These are phyloP conservation scores for Cryptomyrus ogoouensis DNA, from an alignment of 2,113 vertebrate genomes.

Conservation along the genomic window DNA sequence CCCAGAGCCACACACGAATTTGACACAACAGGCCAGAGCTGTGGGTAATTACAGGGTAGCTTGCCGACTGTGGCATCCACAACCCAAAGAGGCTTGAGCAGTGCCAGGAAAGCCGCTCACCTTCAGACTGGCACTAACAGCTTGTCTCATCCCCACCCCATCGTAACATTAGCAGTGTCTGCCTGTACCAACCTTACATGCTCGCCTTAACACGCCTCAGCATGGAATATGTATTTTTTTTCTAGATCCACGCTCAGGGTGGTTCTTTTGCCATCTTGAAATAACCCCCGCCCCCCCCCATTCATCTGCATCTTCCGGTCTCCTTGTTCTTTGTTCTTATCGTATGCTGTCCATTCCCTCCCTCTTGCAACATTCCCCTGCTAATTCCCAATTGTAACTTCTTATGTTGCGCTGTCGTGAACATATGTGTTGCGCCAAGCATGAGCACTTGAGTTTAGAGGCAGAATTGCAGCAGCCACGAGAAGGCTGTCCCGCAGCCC, in stretches of 20 bases:
- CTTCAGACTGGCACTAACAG: constrained; percentile 29
- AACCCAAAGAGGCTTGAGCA: constrained; percentile 24
- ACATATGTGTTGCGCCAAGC: constrained; percentile 13
- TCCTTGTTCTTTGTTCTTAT: constrained; percentile 49
- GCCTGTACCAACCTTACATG: constrained; percentile 71
- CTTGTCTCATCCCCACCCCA: constrained; percentile 28
- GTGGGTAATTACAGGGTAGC: constrained; percentile 36
- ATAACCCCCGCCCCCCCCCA: constrained; percentile 8
- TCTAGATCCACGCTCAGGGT: constrained; percentile 49
- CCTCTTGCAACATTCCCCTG: constrained; percentile 56
- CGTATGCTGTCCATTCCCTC: constrained; percentile 34
- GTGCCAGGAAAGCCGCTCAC: not conserved
- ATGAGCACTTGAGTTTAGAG: constrained; percentile 31
- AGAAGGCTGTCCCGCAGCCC: constrained; percentile 6
- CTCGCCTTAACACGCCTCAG: constrained; percentile 72
- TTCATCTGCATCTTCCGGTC: constrained; percentile 51
- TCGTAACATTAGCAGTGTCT: constrained; percentile 55
- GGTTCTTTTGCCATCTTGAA: constrained; percentile 43
- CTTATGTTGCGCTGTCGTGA: constrained; percentile 39
- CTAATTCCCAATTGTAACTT: constrained; percentile 52
- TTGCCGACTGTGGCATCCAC: constrained; percentile 9
- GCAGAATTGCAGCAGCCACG: constrained; percentile 25
- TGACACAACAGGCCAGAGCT: constrained; percentile 11
- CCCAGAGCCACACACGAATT: constrained; percentile 24
- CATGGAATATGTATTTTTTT: constrained; percentile 54